Percentiles rank a stretch among this genome's conserved stretches.
Conservation (phyloP, 2,888 invertebrate genomes). For the Neuroscelio doddi region DNA sequence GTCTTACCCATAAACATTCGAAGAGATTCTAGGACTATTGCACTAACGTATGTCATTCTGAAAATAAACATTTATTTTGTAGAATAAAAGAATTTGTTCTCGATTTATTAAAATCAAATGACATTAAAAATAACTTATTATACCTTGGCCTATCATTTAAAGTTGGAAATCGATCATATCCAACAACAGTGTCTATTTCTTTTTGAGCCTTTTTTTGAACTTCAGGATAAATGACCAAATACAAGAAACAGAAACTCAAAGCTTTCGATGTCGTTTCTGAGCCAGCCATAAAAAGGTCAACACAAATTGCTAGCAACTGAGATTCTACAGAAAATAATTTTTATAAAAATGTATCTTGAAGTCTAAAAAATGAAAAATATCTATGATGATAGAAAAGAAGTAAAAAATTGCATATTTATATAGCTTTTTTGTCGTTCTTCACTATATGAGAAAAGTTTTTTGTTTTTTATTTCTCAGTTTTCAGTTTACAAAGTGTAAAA, state of each 20-base stretch:
- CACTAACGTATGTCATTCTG: slow-evolving; percentile 87
- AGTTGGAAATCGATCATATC: slow-evolving; percentile 79
- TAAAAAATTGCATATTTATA: too few relatives aligned
- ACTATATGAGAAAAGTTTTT: too few relatives aligned
- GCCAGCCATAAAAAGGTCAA: slow-evolving; percentile 91
- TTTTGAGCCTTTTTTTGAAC: slow-evolving; percentile 84
- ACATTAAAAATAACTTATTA: too few relatives aligned
- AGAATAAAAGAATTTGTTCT: slow-evolving; percentile 5
- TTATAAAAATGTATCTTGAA: too few relatives aligned
- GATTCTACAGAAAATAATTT: too few relatives aligned
- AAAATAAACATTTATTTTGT: slow-evolving; percentile 19
- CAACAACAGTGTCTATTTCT: slow-evolving; percentile 85
- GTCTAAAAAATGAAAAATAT: too few relatives aligned
- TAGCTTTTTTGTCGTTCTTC: too few relatives aligned
- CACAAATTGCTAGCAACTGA: slow-evolving; percentile 84
- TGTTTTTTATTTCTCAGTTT: too few relatives aligned
- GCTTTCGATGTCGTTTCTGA: slow-evolving; percentile 89
- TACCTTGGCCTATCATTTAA: slow-evolving; percentile 78
- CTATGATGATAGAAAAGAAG: too few relatives aligned
- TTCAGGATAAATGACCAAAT: slow-evolving; percentile 80
- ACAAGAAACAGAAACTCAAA: slow-evolving; percentile 83
- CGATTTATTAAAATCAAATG: not conserved
- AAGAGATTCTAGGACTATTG: slow-evolving; percentile 83
- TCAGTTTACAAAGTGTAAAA: too few relatives aligned
- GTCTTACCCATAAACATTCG: slow-evolving; percentile 87